These are phyloP conservation scores for Tenebrosternarchus preto DNA, from an alignment of 2,113 vertebrate genomes.

Conservation along the genomic window DNA sequence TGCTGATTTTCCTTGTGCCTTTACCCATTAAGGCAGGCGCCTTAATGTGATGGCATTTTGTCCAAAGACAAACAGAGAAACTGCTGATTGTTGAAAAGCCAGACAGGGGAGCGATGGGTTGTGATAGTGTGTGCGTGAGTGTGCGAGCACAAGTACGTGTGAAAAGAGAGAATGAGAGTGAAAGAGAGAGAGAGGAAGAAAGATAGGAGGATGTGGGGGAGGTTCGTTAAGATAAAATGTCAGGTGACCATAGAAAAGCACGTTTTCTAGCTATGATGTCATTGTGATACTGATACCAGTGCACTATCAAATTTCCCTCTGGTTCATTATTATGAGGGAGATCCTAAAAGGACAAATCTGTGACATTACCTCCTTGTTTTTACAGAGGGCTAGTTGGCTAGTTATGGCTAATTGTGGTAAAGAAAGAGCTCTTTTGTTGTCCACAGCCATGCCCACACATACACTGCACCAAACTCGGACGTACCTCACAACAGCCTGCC, in stretches of 20 bases:
- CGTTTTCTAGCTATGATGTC: constrained; percentile 37
- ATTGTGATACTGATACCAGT: constrained; percentile 39
- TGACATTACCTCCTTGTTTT: constrained; percentile 43
- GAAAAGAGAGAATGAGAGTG: too few species aligned
- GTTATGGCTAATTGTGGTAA: constrained; percentile 4
- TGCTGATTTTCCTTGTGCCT: not conserved
- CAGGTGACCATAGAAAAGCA: constrained; percentile 33
- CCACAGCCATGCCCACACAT: constrained; percentile 39
- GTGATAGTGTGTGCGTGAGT: constrained; percentile 7
- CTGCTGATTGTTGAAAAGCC: constrained; percentile 55
- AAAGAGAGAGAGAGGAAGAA: not conserved
- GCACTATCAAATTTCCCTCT: not conserved
- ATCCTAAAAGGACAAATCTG: constrained; percentile 10
- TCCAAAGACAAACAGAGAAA: constrained; percentile 39
- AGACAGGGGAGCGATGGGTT: constrained; percentile 63
- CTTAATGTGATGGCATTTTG: not conserved
- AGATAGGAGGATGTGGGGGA: constrained; percentile 2
- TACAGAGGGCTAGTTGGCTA: not conserved
- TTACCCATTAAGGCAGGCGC: constrained; percentile 1
- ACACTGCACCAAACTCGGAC: not conserved
- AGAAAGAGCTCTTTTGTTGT: constrained; percentile 38
- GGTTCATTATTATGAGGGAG: constrained; percentile 13
- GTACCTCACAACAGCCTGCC: not conserved
- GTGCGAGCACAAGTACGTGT: not conserved
- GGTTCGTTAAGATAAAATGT: constrained; percentile 23